Conservation (phyloP, 2,888 invertebrate species). For the Steinernema carpocapsae region DNA sequence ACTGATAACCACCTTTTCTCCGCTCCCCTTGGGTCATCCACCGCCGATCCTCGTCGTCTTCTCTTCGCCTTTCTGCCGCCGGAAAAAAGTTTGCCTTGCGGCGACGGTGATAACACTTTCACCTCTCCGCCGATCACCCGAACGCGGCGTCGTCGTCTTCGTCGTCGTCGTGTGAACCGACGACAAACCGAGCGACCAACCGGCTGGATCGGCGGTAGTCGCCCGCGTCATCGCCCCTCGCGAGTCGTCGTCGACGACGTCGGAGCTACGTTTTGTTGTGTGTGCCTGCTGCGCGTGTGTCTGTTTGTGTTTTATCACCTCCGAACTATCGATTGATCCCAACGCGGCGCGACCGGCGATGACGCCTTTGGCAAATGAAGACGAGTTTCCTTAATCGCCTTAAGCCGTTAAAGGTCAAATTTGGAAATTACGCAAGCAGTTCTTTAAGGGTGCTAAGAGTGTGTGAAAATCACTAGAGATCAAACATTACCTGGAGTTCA, state of each 20-base stretch:
- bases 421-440: no score
- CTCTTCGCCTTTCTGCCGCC: not conserved
- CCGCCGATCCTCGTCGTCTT: not conserved
- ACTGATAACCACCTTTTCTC: not conserved
- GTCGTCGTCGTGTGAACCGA: not conserved
- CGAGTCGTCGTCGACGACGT: not conserved
- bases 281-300: conserved; percentile 1
- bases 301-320: conserved; percentile 30
- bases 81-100: not conserved
- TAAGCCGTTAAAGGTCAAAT: no score
- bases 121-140: not conserved
- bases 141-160: no score
- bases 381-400: no score
- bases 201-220: not conserved
- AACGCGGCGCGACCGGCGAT: not conserved
- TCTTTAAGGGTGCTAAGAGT: no score
- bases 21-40: not conserved
- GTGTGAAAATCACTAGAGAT: no score
- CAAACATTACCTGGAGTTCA: no score
- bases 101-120: conserved; percentile 3
- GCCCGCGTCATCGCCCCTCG: conserved; percentile 9
- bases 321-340: conserved; percentile 24
- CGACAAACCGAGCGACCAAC: conserved; percentile 8
- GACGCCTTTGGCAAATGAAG: not conserved
- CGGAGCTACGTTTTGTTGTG: conserved; percentile 23